These are phyloP conservation scores for Phylloscopus trochilus DNA, from an alignment of 2,113 vertebrate genomes.

Conservation along the genomic window DNA sequence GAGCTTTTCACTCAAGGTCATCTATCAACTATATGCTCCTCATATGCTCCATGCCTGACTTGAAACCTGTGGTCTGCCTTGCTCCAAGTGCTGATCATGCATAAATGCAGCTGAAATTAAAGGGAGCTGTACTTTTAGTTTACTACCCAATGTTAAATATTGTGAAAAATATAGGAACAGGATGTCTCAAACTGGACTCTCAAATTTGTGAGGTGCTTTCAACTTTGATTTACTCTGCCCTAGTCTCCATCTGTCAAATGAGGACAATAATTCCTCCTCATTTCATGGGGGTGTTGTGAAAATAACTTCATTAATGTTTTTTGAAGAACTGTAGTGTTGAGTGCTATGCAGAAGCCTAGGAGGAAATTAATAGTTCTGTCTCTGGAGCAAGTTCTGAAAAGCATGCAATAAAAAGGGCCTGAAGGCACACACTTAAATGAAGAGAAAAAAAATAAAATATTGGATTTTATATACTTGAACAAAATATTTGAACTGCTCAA, in stretches of 20 bases:
- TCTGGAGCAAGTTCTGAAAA: conserved; percentile 41
- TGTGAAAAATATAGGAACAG: not conserved
- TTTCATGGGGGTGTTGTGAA: conserved; percentile 6
- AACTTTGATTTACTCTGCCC: not conserved
- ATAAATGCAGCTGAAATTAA: not conserved
- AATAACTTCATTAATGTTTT: conserved; percentile 51
- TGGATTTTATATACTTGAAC: not conserved
- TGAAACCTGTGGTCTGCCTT: not conserved
- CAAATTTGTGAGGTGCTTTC: not conserved
- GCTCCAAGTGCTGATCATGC: not conserved
- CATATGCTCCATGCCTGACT: fast-evolving
- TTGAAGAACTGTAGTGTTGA: not conserved
- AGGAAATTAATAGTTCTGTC: conserved; percentile 41
- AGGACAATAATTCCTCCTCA: conserved; percentile 8
- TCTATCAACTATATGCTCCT: not conserved
- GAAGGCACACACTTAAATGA: not conserved
- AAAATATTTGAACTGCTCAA: not conserved
- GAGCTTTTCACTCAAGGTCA: not conserved
- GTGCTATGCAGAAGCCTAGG: not conserved
- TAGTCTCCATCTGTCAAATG: not conserved
- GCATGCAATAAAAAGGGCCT: not conserved
- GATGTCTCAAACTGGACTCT: not conserved
- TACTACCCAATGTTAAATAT: not conserved
- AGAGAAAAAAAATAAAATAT: not conserved
- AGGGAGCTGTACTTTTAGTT: not conserved